These are phyloP conservation scores for Coelinius sp. DNA, from an alignment of 2,888 invertebrate species.

Conservation along the genomic window DNA sequence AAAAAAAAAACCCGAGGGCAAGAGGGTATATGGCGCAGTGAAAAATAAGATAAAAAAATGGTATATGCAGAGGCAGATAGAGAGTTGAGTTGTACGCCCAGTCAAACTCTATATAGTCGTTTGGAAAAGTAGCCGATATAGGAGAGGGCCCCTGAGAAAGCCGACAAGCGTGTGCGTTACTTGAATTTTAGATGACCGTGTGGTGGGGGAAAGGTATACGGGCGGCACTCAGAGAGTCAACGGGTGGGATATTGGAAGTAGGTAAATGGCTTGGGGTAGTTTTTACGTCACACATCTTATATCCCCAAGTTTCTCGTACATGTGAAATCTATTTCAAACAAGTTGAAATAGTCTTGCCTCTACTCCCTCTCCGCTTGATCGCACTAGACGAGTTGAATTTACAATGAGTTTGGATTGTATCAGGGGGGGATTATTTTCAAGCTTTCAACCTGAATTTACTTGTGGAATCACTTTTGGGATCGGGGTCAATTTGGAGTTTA, in stretches of 20 bases:
- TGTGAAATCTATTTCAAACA: slow-evolving; percentile 52
- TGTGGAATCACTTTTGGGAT: neutral
- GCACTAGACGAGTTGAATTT: slow-evolving; percentile 23
- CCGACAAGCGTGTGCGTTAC: slow-evolving; percentile 49
- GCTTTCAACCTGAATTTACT: no score
- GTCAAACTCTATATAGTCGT: neutral
- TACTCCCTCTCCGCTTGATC: slow-evolving; percentile 23
- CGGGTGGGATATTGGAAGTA: neutral
- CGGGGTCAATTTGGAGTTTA: neutral
- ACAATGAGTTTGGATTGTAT: slow-evolving; percentile 22
- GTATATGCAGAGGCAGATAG: slow-evolving; percentile 31
- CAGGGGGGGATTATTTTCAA: neutral
- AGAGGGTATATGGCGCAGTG: neutral
- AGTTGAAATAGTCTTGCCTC: slow-evolving; percentile 49
- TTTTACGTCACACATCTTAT: slow-evolving; percentile 25
- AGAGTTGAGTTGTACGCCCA: slow-evolving; percentile 1
- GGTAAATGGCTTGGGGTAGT: slow-evolving; percentile 4
- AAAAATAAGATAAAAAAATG: no score
- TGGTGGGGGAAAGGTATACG: neutral
- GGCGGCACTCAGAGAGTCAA: neutral
- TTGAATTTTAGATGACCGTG: slow-evolving; percentile 51
- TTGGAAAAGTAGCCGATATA: slow-evolving; percentile 39
- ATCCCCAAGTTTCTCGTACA: slow-evolving; percentile 44
- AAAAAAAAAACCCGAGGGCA: neutral
- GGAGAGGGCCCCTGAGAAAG: slow-evolving; percentile 43